Percentiles rank a stretch among this genome's conserved stretches.
Evolutionary conservation across 2,113 vertebrate species (phyloP).

Genomic region (Arizona elegans): DNA sequence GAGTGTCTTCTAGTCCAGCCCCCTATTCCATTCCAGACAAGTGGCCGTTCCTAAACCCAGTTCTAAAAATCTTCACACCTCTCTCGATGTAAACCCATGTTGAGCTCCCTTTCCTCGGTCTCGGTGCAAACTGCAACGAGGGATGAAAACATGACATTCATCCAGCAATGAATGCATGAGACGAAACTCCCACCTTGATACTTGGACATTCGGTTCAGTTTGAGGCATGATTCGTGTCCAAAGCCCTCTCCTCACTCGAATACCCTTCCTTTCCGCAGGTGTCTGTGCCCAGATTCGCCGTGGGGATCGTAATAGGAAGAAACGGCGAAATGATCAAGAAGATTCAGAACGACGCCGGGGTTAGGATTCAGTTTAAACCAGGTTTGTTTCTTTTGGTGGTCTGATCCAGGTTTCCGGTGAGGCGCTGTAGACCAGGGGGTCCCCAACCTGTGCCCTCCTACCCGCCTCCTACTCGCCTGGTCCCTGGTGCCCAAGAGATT

Average conservation of each 20-base stretch:
- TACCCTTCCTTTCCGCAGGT: conserved; percentile 77
- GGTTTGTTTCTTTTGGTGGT: conserved; percentile 63
- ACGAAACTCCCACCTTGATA: not conserved
- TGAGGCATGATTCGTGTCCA: not conserved
- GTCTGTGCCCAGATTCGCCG: conserved; percentile 93
- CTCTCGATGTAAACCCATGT: not conserved
- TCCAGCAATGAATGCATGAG: not conserved
- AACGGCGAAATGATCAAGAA: conserved; percentile 99
- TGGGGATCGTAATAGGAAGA: conserved; percentile 97
- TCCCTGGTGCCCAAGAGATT: too few species aligned
- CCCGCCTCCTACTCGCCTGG: too few species aligned
- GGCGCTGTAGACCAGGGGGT: too few species aligned
- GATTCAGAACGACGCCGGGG: conserved; percentile 96
- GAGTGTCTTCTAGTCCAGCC: too few species aligned
- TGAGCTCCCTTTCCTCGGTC: not conserved
- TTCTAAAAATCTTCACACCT: not conserved
- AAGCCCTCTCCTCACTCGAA: not conserved
- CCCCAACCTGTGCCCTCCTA: too few species aligned
- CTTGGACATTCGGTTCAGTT: not conserved
- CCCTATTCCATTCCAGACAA: too few species aligned
- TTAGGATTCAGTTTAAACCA: conserved; percentile 98
- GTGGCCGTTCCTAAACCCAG: not conserved
- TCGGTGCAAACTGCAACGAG: not conserved
- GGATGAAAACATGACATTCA: accelerated
- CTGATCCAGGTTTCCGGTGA: not conserved